phyloP scores from a whole-genome alignment of 2,797 vertebrate genomes.

The Sebastes iracundus region DNA sequence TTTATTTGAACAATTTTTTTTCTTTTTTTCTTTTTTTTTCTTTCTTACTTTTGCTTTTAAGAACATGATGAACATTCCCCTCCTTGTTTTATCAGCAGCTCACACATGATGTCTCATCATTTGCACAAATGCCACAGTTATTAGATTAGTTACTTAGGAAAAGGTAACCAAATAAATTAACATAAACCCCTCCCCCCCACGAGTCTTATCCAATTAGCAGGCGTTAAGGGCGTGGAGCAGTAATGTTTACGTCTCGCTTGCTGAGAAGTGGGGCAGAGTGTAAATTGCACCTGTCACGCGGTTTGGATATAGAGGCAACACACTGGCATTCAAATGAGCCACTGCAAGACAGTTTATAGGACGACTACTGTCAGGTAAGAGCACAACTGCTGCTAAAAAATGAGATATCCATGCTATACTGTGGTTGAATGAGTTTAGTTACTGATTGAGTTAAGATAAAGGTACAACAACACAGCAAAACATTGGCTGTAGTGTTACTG shows the following conservation, averaged over 20 bases:
- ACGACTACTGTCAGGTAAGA: slow-evolving; percentile 69
- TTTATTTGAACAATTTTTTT: no score
- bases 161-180: background rate
- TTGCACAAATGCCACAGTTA: background rate
- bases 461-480: background rate
- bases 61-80: no score
- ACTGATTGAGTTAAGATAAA: background rate
- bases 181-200: slow-evolving; percentile 41
- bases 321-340: slow-evolving; percentile 55
- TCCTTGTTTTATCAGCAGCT: background rate
- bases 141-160: background rate
- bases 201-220: slow-evolving; percentile 56
- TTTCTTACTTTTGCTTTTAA: background rate
- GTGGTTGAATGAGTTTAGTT: background rate
- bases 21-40: background rate
- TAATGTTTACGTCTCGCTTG: slow-evolving; percentile 71
- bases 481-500: background rate
- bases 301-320: slow-evolving; percentile 9
- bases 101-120: background rate
- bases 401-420: background rate
- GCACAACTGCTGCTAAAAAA: background rate
- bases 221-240: slow-evolving; percentile 46
- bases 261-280: slow-evolving; percentile 72
- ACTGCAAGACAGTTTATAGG: slow-evolving; percentile 55
- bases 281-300: slow-evolving; percentile 51